Evolutionary conservation across 2,113 vertebrate species (phyloP), one percentile per base, ranked within the genome.

Genomic region (Megaleporinus macrocephalus): DNA sequence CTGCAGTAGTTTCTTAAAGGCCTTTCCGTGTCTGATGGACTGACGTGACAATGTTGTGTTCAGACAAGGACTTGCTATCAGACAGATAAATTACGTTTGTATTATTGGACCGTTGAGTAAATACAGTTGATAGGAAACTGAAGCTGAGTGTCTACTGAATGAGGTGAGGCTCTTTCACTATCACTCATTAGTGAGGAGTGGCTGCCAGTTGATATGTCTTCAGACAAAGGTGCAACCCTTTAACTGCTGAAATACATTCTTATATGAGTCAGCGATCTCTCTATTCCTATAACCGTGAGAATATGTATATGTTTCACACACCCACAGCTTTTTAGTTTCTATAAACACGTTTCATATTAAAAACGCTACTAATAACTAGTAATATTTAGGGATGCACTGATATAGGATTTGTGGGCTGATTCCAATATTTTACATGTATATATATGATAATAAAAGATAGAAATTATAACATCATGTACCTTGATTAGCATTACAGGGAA

Each of bases 251-350:
- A 55, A 22, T 0, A 55, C 18, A 1, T 10, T 20, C 36, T 59
- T 62, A 44, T 79, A 85, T 79, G 44, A 78, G 74, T 75, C 68
- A 78, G 75, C 63, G 22, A 15, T 53, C 70, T 80, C 29, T 72
- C 57, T 61, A 26, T 26, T 11, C 10, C 0, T 0, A 61, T 1
- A 24, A 59, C 57, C 22, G 10, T 59, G 22, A 12, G n/a, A 61
- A 61, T 73, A 41, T 73, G 59, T 14, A 22, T 55, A 20, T 22
- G 53, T 55, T 13, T 55, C 53, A 74, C 57, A 26, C 26, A 9
- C 51, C 65, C 14, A 29, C 16, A 11, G 41, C 29, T 1, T 30
- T 55, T 26, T 2, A 61, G 12, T 0, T n/a, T 61, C 26, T 24
- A 4, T 10, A 26, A 24, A 4, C 10, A 26, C 9, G 12, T 62